Conservation (phyloP, 2,888 invertebrate genomes). For the Catonia carolina region DNA sequence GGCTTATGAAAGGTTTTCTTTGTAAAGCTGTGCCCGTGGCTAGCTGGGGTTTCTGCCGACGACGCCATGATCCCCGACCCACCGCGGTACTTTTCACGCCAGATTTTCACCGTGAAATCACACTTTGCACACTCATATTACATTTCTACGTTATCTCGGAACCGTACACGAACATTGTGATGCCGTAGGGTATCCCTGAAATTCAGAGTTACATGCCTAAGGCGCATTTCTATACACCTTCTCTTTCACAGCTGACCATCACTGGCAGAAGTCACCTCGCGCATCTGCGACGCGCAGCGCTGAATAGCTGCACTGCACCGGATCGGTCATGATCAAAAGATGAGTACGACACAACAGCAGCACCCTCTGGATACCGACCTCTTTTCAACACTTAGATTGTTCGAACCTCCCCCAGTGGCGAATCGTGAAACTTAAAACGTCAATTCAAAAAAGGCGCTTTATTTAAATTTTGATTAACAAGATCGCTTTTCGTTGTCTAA, state of each 20-base stretch:
- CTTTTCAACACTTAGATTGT: neutral
- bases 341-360: slow-evolving; percentile 4
- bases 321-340: slow-evolving; percentile 26
- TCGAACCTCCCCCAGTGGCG: too few species aligned
- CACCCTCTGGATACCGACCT: neutral
- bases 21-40: slow-evolving; percentile 93
- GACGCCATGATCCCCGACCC: slow-evolving; percentile 54
- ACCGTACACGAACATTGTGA: slow-evolving; percentile 52
- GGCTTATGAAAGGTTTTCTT: slow-evolving; percentile 99
- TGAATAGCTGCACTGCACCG: slow-evolving; percentile 30
- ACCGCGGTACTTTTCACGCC: slow-evolving; percentile 53
- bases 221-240: slow-evolving; percentile 40
- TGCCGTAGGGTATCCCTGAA: slow-evolving; percentile 40
- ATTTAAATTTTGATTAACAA: too few species aligned
- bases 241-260: slow-evolving; percentile 39
- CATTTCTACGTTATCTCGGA: slow-evolving; percentile 53
- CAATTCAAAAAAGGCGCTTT: too few species aligned
- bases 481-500: too few species aligned
- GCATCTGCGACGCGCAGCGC: slow-evolving; percentile 32
- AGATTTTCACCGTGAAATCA: slow-evolving; percentile 55
- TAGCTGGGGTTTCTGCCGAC: slow-evolving; percentile 39
- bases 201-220: slow-evolving; percentile 40
- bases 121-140: slow-evolving; percentile 46
- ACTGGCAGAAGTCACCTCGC: slow-evolving; percentile 30
- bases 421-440: too few species aligned